Conservation (phyloP, 2,113 vertebrate genomes). For the Syngnathoides biaculeatus region DNA sequence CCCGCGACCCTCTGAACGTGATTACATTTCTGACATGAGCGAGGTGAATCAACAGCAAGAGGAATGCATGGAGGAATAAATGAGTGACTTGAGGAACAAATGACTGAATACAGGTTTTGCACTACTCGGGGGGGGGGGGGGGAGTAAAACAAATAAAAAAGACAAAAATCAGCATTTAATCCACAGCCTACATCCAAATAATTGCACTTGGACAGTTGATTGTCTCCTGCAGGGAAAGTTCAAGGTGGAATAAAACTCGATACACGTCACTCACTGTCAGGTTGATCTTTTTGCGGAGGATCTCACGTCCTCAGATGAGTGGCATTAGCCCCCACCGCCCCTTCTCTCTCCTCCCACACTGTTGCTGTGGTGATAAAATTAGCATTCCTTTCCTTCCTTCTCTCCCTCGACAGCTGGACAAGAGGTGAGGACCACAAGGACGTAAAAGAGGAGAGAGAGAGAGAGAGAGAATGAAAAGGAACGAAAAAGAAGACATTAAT, state of each 20-base stretch:
- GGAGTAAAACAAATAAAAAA: too few relatives aligned
- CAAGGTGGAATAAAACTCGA: slow-evolving; percentile 38
- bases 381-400: slow-evolving; percentile 68
- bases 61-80: slow-evolving; percentile 43
- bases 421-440: slow-evolving; percentile 66
- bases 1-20: slow-evolving; percentile 47
- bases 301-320: slow-evolving; percentile 67
- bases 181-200: slow-evolving; percentile 21
- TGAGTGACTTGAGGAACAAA: slow-evolving; percentile 67
- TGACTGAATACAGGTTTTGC: slow-evolving; percentile 34
- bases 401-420: slow-evolving; percentile 58
- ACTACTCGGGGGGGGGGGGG: slow-evolving; percentile 14
- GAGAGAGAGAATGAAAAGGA: slow-evolving; percentile 43
- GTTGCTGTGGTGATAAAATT: slow-evolving; percentile 68
- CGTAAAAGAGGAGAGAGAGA: slow-evolving; percentile 32
- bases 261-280: slow-evolving; percentile 59
- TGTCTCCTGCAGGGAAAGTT: slow-evolving; percentile 38
- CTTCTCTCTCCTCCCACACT: slow-evolving; percentile 41
- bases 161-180: slow-evolving; percentile 1
- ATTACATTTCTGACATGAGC: slow-evolving; percentile 69
- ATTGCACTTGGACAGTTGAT: slow-evolving; percentile 31
- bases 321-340: slow-evolving; percentile 54
- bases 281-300: slow-evolving; percentile 49
- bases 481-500: slow-evolving; percentile 47
- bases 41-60: slow-evolving; percentile 36